Evolutionary conservation across 2,797 vertebrate species (phyloP).

Genomic region (Lindbergichthys nudifrons): DNA sequence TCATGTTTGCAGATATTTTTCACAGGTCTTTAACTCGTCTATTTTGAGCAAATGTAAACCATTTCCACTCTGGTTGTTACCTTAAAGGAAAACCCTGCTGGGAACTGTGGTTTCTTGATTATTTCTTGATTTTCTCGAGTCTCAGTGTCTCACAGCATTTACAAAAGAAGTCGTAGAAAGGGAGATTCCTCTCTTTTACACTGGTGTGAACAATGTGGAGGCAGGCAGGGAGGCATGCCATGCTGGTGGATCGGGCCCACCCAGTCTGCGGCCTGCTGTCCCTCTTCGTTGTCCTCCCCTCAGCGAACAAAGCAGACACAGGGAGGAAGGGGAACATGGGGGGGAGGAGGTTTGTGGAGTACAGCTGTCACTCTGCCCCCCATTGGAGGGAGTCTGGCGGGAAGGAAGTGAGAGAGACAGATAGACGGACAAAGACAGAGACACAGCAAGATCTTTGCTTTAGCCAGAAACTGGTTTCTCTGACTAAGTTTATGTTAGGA

Average conservation of each 20-base stretch:
- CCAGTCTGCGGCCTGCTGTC: conserved; percentile 83
- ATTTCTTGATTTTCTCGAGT: conserved; percentile 48
- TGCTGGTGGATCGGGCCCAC: conserved; percentile 80
- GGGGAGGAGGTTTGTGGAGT: conserved; percentile 51
- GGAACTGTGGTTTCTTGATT: conserved; percentile 36
- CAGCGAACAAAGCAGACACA: conserved; percentile 78
- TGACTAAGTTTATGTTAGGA: background rate
- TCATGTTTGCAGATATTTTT: conserved; percentile 45
- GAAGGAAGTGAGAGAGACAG: conserved; percentile 46
- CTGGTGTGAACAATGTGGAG: conserved; percentile 65
- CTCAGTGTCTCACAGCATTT: conserved; percentile 57
- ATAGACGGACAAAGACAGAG: conserved; percentile 29
- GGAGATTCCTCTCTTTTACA: conserved; percentile 47
- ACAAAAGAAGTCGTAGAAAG: conserved; percentile 64
- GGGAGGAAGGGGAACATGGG: conserved; percentile 47
- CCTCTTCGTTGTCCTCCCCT: conserved; percentile 70
- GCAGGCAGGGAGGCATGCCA: conserved; percentile 56
- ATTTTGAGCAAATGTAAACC: background rate
- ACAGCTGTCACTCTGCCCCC: conserved; percentile 82
- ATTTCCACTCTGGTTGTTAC: background rate
- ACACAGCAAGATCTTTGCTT: conserved; percentile 19
- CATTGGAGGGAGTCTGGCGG: conserved; percentile 68
- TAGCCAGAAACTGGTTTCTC: conserved; percentile 12
- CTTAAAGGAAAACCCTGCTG: background rate
- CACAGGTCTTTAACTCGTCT: conserved; percentile 2